These are phyloP conservation scores for Ptilodon capucinus DNA, from an alignment of 2,888 invertebrate genomes.

Conservation along the genomic window DNA sequence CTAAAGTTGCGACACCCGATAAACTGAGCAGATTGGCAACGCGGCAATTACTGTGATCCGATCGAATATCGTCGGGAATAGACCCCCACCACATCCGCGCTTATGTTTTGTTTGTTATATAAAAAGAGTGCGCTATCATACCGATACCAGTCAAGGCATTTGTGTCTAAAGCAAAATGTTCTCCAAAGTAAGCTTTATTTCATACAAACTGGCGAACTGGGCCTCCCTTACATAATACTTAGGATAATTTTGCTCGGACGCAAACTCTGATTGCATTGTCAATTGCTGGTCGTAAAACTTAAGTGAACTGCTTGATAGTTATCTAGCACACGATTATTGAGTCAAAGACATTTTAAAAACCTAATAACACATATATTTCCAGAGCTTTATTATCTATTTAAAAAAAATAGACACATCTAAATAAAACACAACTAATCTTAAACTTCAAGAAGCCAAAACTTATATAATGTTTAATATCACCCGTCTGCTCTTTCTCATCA, in stretches of 20 bases:
- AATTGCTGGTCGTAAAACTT: slow-evolving; percentile 24
- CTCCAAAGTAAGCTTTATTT: slow-evolving; percentile 71
- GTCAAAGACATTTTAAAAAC: not conserved
- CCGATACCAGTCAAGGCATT: slow-evolving; percentile 72
- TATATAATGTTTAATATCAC: not conserved
- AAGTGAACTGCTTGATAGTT: slow-evolving; percentile 11
- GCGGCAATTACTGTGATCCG: slow-evolving; percentile 75
- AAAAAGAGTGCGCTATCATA: slow-evolving; percentile 74
- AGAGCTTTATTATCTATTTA: too few relatives aligned
- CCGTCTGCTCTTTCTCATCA: slow-evolving; percentile 26
- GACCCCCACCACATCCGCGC: slow-evolving; percentile 61
- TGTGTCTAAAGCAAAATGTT: slow-evolving; percentile 77
- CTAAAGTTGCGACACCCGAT: slow-evolving; percentile 73
- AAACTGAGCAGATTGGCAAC: slow-evolving; percentile 75
- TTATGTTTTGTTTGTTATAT: slow-evolving; percentile 80
- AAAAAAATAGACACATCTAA: too few relatives aligned
- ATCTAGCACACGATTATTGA: not conserved
- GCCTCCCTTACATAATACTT: slow-evolving; percentile 44
- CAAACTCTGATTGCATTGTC: slow-evolving; percentile 37
- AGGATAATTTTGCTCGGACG: slow-evolving; percentile 38
- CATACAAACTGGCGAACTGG: slow-evolving; percentile 36
- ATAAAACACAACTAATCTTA: too few relatives aligned
- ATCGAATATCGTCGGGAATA: slow-evolving; percentile 77
- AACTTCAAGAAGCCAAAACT: not conserved
- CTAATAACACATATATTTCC: too few relatives aligned